Percentiles rank a stretch among this genome's conserved stretches.
These are phyloP conservation scores for Bruchidius siliquastri DNA, from an alignment of 2,888 invertebrate genomes.

Conservation along the genomic window DNA sequence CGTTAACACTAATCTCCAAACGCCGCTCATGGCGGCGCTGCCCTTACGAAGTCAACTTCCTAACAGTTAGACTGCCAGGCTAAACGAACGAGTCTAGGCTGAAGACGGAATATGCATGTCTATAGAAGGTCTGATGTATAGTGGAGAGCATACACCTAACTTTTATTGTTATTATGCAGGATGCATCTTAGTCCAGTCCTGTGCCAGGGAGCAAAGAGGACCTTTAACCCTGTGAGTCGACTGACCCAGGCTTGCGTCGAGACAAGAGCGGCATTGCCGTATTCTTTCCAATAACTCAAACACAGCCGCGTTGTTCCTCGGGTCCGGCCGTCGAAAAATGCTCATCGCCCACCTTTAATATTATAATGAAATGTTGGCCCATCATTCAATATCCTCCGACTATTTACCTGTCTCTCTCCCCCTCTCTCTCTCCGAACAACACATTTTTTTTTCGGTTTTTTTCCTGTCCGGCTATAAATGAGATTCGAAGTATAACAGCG, in stretches of 20 bases:
- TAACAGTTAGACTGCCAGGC: too few species aligned
- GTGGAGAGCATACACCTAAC: too few species aligned
- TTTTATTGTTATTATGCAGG: neutral
- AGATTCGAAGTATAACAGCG: neutral
- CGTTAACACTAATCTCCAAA: too few species aligned
- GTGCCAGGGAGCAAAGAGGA: neutral
- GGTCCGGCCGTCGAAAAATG: neutral
- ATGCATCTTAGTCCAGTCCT: neutral
- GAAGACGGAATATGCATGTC: too few species aligned
- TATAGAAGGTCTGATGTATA: too few species aligned
- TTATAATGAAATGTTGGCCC: conserved; percentile 1
- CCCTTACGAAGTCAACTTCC: too few species aligned
- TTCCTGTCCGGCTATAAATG: neutral
- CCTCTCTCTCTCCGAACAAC: too few species aligned
- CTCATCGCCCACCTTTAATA: neutral
- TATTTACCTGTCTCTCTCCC: neutral
- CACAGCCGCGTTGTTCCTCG: neutral
- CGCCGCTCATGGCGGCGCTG: too few species aligned
- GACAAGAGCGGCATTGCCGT: neutral
- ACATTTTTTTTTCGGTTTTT: neutral
- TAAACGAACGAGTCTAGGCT: too few species aligned
- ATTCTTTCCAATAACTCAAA: neutral
- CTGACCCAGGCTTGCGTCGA: neutral
- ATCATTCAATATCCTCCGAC: conserved; percentile 1
- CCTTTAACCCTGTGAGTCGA: neutral